Evolutionary conservation across 1,140 invertebrate genomes (phyloP), one percentile per base, ranked within the genome.

Genomic region (Armadillidium nasatum): DNA sequence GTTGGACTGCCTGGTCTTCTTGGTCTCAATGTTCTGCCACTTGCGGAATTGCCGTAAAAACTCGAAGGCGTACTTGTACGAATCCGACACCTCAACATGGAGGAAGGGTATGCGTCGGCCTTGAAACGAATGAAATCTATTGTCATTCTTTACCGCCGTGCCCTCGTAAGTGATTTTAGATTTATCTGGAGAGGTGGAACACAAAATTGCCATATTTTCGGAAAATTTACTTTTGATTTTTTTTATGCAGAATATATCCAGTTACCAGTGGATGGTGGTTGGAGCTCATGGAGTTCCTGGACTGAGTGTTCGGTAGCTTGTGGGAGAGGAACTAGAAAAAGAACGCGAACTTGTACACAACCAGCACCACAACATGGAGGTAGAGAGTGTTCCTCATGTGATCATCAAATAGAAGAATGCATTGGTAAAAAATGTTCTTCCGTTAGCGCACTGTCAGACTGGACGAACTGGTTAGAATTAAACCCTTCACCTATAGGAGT

Each of bases 121-220:
- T 81, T 44, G 83, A 83, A 81, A 87, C 88, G 23, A 88, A 89
- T 22, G 92, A 94, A 82, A 88, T 90, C 77, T 90, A 91, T 79
- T 95, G 93, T 82, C 87, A 90, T 43, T 89, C 90, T 71, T 87
- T 91, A 79, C 92, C 92, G 19, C 92, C 93, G 0, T 94, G 93
- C 83, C 92, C 93, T 10, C 87, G 87, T 87, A 81, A 84, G 85
- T 80, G 19, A 70, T n/a, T 66, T 10, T 72, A 21, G 19, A 60
- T 6, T 6, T 33, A 33, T 33, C 7, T 60, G 50, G 7, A 60
- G 50, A 60, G 50, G n/a, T n/a, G n/a, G 1, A 60, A 15, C 50
- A 60, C 19, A 13, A 60, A 15, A 19, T 2, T 60, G 50, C 7
- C 7, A 3, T 15, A 3, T 60, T 60, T 13, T 15, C 50, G 19